Evolutionary conservation across 2,888 invertebrate genomes (phyloP).

Genomic region (Apamea sordens): DNA sequence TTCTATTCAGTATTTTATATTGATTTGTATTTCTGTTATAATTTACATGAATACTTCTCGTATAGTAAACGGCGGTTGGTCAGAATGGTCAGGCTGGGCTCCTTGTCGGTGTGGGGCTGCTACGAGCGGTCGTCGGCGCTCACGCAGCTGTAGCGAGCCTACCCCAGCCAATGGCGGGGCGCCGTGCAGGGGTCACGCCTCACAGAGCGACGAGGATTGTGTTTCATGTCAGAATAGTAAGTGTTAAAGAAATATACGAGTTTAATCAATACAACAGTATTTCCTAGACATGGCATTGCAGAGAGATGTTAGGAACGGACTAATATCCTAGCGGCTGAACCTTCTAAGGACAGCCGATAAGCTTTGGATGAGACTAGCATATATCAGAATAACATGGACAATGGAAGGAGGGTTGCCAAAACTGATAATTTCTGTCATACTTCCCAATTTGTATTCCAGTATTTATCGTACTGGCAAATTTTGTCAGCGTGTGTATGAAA

Average conservation of each 20-base stretch:
- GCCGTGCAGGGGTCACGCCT: constrained; percentile 94
- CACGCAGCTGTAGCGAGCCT: constrained; percentile 96
- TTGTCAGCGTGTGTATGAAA: background rate
- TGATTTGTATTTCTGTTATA: background rate
- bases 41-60: background rate
- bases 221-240: constrained; percentile 91
- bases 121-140: constrained; percentile 94
- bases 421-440: background rate
- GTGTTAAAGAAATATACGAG: constrained; percentile 28
- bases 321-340: no score
- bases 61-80: constrained; percentile 98
- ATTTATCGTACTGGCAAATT: background rate
- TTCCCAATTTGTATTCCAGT: no score
- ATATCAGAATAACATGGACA: no score
- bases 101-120: constrained; percentile 94
- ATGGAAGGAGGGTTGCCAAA: background rate
- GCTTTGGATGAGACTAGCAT: no score
- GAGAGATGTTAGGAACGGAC: background rate
- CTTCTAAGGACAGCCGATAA: no score
- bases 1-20: background rate
- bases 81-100: constrained; percentile 96
- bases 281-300: background rate
- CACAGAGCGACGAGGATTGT: constrained; percentile 95
- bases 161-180: constrained; percentile 97
- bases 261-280: background rate